Conservation (phyloP, 30 jellyfish, hydroid and myxozoan species). For the Nemopilema nomurai region DNA sequence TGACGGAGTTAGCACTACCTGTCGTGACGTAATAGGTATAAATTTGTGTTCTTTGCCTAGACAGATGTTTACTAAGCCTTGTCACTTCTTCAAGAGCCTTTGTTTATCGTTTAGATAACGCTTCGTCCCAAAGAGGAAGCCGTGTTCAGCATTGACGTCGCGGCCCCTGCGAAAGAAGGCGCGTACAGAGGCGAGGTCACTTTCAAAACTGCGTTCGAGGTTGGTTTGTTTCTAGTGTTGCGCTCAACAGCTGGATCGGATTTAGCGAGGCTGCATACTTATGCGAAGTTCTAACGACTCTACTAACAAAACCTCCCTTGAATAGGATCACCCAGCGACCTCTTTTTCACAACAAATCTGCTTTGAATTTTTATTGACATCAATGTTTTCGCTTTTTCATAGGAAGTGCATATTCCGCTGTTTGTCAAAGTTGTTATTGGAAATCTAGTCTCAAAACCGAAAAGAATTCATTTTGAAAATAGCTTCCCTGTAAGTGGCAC, state of each 20-base stretch:
- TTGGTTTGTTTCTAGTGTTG: background rate
- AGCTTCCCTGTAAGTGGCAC: conserved; percentile 88
- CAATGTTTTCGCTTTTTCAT: background rate
- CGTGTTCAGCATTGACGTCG: conserved; percentile 72
- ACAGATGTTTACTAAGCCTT: too few species aligned
- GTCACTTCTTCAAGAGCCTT: too few species aligned
- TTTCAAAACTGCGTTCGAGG: conserved; percentile 85
- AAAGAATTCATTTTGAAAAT: conserved; percentile 78
- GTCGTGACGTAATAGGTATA: too few species aligned
- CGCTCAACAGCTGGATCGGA: background rate
- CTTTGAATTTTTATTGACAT: background rate
- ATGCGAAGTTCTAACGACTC: too few species aligned
- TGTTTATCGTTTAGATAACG: conserved; percentile 33
- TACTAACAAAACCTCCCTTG: too few species aligned
- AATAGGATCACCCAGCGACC: too few species aligned
- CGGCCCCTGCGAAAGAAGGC: conserved; percentile 84
- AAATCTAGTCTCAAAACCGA: conserved; percentile 80
- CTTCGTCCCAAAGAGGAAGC: conserved; percentile 91
- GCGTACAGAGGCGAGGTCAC: conserved; percentile 77
- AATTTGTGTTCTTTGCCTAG: too few species aligned
- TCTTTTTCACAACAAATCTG: background rate
- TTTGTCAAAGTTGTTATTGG: conserved; percentile 80
- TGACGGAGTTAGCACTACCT: too few species aligned
- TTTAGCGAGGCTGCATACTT: background rate
- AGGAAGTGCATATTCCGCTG: conserved; percentile 89